Evolutionary conservation across 2,113 vertebrate species (phyloP).

Genomic region (Paramisgurnus dabryanus): DNA sequence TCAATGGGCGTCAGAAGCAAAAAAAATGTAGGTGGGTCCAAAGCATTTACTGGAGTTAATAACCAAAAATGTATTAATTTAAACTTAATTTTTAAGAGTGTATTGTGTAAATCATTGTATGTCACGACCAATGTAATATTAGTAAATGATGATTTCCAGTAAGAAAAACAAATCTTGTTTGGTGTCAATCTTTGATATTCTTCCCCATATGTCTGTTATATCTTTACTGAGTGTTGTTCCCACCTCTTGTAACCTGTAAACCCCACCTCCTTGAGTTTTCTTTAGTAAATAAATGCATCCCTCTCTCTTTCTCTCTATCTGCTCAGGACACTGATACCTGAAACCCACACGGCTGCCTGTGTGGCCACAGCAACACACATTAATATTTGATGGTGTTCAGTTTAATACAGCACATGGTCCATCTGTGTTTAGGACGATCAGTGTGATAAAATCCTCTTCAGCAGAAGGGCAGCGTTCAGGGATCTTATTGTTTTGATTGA

Average conservation of each 20-base stretch:
- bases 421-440: constrained; percentile 31
- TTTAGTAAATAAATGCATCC: not conserved
- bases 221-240: no score
- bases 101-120: no score
- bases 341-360: constrained; percentile 62
- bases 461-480: not conserved
- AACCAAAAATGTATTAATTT: no score
- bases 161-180: no score
- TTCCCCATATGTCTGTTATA: no score
- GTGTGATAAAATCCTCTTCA: constrained; percentile 10
- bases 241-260: not conserved
- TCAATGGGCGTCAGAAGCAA: no score
- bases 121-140: no score
- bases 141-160: no score
- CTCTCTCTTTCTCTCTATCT: not conserved
- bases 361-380: constrained; percentile 60
- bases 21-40: no score
- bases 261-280: not conserved
- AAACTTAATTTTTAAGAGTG: no score
- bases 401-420: constrained; percentile 51
- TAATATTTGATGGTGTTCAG: constrained; percentile 72
- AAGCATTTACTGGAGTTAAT: no score
- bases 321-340: constrained; percentile 68
- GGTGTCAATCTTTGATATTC: no score
- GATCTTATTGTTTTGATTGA: constrained; percentile 19